Conservation (phyloP, 2,888 invertebrate species). For the Calliopum simillimum region DNA sequence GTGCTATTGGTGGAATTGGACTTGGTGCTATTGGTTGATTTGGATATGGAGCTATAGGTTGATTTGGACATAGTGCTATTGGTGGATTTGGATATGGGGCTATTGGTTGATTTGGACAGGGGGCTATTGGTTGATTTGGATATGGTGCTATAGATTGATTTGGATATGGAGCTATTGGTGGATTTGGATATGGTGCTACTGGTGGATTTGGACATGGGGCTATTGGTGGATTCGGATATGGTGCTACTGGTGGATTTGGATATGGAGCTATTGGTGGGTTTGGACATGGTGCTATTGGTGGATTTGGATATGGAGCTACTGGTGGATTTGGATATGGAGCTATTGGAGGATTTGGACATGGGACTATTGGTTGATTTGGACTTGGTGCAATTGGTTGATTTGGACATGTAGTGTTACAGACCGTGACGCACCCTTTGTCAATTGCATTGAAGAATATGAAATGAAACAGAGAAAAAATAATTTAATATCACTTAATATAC, state of each 20-base stretch:
- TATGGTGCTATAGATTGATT: background rate
- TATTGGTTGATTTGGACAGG: constrained; percentile 19
- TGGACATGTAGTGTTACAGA: constrained; percentile 22
- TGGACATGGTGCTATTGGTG: constrained; percentile 2
- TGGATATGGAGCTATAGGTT: constrained; percentile 17
- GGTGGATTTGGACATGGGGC: constrained; percentile 28
- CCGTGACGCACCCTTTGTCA: constrained; percentile 20
- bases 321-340: background rate
- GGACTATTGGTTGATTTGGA: background rate
- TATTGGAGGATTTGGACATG: constrained; percentile 18
- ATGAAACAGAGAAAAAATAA: no score
- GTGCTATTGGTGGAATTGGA: constrained; percentile 17
- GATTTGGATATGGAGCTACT: constrained; percentile 4
- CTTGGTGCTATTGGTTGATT: background rate
- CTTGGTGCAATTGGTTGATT: constrained; percentile 22
- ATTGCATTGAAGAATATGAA: background rate
- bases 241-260: constrained; percentile 28
- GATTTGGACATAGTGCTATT: constrained; percentile 22
- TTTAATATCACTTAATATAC: background rate
- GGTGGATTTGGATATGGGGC: constrained; percentile 25
- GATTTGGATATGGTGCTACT: constrained; percentile 9
- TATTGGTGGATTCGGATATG: constrained; percentile 11
- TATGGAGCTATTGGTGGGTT: constrained; percentile 20
- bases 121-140: constrained; percentile 12
- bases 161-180: background rate